Evolutionary conservation across 2,888 invertebrate species (phyloP), one percentile per base, ranked within the genome.

Genomic region (Andrena flavipes): DNA sequence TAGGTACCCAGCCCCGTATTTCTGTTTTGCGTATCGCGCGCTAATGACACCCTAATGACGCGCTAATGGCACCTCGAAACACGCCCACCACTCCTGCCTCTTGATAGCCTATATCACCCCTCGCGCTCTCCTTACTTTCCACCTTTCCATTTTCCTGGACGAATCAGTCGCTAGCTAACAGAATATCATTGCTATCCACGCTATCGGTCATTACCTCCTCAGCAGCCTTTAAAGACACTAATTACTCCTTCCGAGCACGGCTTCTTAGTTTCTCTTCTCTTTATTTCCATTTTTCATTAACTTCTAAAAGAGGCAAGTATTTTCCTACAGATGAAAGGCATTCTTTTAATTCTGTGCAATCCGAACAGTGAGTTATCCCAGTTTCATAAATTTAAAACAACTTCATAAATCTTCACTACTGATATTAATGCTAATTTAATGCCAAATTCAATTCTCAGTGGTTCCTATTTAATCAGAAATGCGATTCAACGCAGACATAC

Each of bases 41-140:
- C 75, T 85, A 85, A 86, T 78, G 84, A 75, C 59, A 68, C 68
- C 51, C 65, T 86, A 86, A 81, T 82, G 79, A 64, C 71, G 59
- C 77, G 82, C 72, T 87, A 87, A 87, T 85, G 83, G 83, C 76
- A 29, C 51, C 54, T 80, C 78, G 78, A 42, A 42, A 75, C 83
- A 77, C 54, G 67, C 78, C 70, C 72, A 56, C 74, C 67, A 62
- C 76, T 59, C 48, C 29, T 49, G 65, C 30, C 77, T 59, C 71
- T 67, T 63, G 80, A 86, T 65, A 85, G 49, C 59, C 62, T 33
- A 59, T 23, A 62, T 29, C 64, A 72, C 63, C 60, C 60, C 16
- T 62, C 16, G 33, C 16, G 2, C 26, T 62, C 48, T 65, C 35
- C 13, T 54, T 54, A 10, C 16, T 56, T 26, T 51, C 20, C 23